Conservation (phyloP, 2,113 vertebrate species). For the Cryptotis parvus region DNA sequence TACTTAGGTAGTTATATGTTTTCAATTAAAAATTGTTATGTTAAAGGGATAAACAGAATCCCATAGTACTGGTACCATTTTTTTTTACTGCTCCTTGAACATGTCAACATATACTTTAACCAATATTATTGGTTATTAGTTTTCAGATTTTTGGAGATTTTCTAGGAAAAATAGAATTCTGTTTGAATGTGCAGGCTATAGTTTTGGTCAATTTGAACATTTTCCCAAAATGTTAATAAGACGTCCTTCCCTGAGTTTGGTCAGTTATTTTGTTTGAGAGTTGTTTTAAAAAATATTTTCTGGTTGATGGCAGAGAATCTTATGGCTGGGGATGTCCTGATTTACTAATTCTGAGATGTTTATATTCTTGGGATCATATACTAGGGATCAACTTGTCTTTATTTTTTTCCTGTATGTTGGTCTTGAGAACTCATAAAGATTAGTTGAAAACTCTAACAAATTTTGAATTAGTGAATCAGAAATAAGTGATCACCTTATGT, state of each 20-base stretch:
- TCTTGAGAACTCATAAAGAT: slow-evolving; percentile 19
- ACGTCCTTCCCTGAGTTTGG: background rate
- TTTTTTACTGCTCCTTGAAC: background rate
- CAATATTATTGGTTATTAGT: background rate
- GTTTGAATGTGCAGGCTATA: background rate
- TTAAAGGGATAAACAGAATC: background rate
- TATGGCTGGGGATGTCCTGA: background rate
- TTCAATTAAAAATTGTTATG: background rate
- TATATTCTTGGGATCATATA: slow-evolving; percentile 8
- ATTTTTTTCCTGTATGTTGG: background rate
- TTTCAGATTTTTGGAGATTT: slow-evolving; percentile 4
- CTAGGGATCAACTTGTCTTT: background rate
- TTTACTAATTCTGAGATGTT: background rate
- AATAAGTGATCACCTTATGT: background rate
- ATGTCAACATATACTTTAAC: background rate
- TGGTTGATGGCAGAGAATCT: background rate
- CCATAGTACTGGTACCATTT: background rate
- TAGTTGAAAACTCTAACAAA: background rate
- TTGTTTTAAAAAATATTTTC: background rate
- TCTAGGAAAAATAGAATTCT: background rate
- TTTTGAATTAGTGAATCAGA: background rate
- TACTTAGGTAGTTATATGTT: background rate
- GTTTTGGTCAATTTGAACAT: slow-evolving; percentile 15
- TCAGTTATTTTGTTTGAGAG: background rate
- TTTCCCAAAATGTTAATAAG: background rate